Evolutionary conservation across 2,113 vertebrate species (phyloP).

Genomic region (Microtus ochrogaster): DNA sequence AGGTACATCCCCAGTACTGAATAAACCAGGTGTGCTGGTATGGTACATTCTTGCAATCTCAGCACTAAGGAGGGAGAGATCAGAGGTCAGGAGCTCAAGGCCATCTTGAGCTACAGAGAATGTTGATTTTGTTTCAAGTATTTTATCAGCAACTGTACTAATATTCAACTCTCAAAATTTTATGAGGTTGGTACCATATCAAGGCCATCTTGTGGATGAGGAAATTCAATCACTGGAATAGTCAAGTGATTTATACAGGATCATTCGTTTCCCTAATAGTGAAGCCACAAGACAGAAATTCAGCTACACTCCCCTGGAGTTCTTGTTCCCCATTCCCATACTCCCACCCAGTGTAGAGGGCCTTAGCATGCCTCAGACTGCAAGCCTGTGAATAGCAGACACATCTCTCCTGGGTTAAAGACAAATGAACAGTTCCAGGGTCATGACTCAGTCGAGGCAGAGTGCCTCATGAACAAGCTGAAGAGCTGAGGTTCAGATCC

Average conservation of each 20-base stretch:
- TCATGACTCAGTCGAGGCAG: neutral
- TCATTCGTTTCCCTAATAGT: neutral
- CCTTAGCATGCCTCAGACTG: neutral
- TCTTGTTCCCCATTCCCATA: neutral
- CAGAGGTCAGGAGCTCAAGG: too few relatives aligned
- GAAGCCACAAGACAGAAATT: neutral
- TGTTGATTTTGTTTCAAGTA: neutral
- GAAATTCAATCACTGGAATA: neutral
- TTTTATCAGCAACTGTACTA: neutral
- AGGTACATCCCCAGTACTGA: neutral
- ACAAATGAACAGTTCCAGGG: neutral
- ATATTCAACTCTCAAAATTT: constrained; percentile 2
- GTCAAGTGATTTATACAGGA: neutral
- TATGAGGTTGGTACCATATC: neutral
- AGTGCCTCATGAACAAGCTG: neutral
- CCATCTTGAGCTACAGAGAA: neutral
- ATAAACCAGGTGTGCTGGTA: too few relatives aligned
- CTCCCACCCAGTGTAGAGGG: neutral
- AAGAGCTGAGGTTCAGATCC: neutral
- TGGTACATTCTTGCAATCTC: neutral
- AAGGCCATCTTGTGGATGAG: neutral
- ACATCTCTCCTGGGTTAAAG: constrained; percentile 62
- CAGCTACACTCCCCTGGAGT: neutral
- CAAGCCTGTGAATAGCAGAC: neutral
- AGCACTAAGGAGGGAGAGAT: neutral